Evolutionary conservation across 2,888 invertebrate species (phyloP), one percentile per base, ranked within the genome.

Genomic region (Meghimatium bilineatum): DNA sequence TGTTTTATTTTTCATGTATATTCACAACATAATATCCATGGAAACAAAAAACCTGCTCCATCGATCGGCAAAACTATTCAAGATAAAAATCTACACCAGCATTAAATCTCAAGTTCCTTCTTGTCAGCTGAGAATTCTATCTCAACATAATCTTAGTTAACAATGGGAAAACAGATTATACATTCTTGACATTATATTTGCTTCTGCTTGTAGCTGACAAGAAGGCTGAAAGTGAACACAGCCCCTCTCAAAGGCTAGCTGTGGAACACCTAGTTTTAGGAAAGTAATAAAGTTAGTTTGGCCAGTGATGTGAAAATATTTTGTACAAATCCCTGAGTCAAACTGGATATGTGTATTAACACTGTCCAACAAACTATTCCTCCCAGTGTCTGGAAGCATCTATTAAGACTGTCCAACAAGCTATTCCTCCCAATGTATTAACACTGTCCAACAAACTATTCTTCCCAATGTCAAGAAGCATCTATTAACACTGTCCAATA

Each of bases 281-380:
- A 36, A 69, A 69, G 8, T 26, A 69, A 69, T 23, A 38, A 36
- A 69, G 26, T 36, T 38, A 36, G 5, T 17, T 26, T 69, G 69
- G 38, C 36, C 36, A 23, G 36, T 36, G 20, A 69, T 1, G 36
- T 36, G 38, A 69, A 36, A 69, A 69, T 69, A 38, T 20, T 36
- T 36, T 63, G 69, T 36, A 36, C 36, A 69, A 69, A 34, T 36
- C 69, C 69, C 69, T 69, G 69, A 69, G 69, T 69, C 23, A 34
- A 69, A 69, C 69, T 69, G 69, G 69, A 69, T 69, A 69, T 69
- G 69, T 69, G 69, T 69, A 36, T 38, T 69, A 12, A 36, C 34
- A 69, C 69, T 10, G 69, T 69, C 36, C 29, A 36, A 69, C 29
- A 36, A 69, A 69, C 36, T 26, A 38, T 34, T 69, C 69, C 69